Conservation (phyloP, 2,888 invertebrate species). For the Ferrisia virgata region DNA sequence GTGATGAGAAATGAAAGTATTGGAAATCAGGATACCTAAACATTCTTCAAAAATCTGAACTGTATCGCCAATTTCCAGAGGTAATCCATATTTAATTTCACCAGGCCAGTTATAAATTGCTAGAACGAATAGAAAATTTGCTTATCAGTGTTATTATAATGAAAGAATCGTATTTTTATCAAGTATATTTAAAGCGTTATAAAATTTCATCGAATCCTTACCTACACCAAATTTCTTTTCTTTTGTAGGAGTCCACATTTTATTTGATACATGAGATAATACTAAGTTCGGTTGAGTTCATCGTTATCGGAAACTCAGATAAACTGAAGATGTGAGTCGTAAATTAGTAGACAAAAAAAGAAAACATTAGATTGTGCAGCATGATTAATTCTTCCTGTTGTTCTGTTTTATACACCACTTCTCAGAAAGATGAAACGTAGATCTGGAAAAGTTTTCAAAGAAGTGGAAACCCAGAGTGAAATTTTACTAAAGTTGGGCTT, state of each 20-base stretch:
- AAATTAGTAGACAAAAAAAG: slow-evolving; percentile 25
- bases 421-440: neutral
- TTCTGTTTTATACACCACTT: neutral
- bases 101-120: slow-evolving; percentile 90
- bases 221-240: slow-evolving; percentile 63
- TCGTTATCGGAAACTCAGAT: neutral
- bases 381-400: slow-evolving; percentile 39
- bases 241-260: slow-evolving; percentile 72
- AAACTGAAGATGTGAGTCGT: neutral
- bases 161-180: neutral
- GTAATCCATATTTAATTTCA: slow-evolving; percentile 73
- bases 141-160: neutral
- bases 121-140: slow-evolving; percentile 56
- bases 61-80: slow-evolving; percentile 87
- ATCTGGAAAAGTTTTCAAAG: neutral
- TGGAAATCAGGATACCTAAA: slow-evolving; percentile 61
- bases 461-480: neutral
- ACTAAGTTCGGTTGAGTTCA: neutral
- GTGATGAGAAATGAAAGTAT: too few species aligned
- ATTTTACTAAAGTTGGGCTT: neutral
- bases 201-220: slow-evolving; percentile 43
- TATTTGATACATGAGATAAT: neutral
- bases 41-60: slow-evolving; percentile 90
- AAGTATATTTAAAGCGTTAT: neutral
- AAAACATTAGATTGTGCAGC: neutral